Conservation (phyloP, 2,797 vertebrate genomes). For the Australoheros facetus region DNA sequence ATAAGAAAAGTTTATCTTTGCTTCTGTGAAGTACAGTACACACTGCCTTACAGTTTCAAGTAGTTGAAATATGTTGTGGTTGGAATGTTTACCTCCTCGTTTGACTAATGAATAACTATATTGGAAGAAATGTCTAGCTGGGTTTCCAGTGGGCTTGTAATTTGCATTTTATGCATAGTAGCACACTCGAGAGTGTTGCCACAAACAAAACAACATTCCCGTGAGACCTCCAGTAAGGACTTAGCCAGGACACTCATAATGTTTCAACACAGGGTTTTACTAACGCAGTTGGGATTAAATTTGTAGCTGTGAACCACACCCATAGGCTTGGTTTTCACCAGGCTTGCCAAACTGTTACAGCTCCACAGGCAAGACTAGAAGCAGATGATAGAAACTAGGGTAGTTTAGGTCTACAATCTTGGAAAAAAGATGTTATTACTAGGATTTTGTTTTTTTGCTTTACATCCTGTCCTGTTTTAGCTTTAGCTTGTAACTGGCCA, state of each 20-base stretch:
- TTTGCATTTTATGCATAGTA: slow-evolving; percentile 45
- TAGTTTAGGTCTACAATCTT: slow-evolving; percentile 13
- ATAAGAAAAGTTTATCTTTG: neutral
- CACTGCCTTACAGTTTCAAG: slow-evolving; percentile 8
- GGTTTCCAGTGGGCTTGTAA: slow-evolving; percentile 45
- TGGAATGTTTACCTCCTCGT: slow-evolving; percentile 31
- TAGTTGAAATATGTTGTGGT: slow-evolving; percentile 33
- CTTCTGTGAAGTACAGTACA: slow-evolving; percentile 10
- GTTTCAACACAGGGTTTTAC: slow-evolving; percentile 36
- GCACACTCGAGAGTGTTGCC: slow-evolving; percentile 31
- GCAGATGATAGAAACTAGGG: slow-evolving; percentile 50
- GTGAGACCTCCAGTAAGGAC: slow-evolving; percentile 31
- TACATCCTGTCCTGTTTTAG: slow-evolving; percentile 24
- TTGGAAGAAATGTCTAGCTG: slow-evolving; percentile 28
- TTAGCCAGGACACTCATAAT: slow-evolving; percentile 5
- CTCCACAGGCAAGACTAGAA: slow-evolving; percentile 41
- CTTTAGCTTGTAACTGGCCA: slow-evolving; percentile 1
- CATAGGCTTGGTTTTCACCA: slow-evolving; percentile 55
- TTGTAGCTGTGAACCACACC: slow-evolving; percentile 61
- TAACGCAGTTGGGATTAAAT: slow-evolving; percentile 38
- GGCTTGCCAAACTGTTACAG: slow-evolving; percentile 47
- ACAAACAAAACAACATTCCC: slow-evolving; percentile 55
- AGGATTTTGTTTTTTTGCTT: neutral
- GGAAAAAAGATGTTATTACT: slow-evolving; percentile 51
- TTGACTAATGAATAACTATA: slow-evolving; percentile 50